Percentiles rank a stretch among this genome's conserved stretches.
phyloP scores from a whole-genome alignment of 1,140 invertebrate species.

The Thaumatotibia leucotreta region DNA sequence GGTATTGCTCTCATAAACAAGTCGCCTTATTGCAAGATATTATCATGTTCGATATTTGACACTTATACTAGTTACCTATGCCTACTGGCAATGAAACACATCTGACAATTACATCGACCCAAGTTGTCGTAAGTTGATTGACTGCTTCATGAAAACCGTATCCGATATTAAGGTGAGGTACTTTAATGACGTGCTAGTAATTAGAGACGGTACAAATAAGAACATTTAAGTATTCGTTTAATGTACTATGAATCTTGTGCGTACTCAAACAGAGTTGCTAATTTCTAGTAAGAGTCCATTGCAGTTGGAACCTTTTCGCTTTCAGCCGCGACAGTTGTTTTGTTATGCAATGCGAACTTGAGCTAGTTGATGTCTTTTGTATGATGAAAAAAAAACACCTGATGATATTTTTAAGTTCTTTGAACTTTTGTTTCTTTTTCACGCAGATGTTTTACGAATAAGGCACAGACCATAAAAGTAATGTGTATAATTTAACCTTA shows the following conservation, averaged over 20 bases:
- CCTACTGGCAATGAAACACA: background rate
- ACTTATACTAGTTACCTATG: too few relatives aligned
- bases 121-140: conserved; percentile 3
- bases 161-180: background rate
- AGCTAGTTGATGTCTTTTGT: background rate
- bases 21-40: background rate
- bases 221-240: too few relatives aligned
- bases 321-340: background rate
- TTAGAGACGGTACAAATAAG: background rate
- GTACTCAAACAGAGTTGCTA: background rate
- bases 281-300: background rate
- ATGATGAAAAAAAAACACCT: background rate
- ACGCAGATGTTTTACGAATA: background rate
- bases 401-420: background rate
- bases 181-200: background rate
- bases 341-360: background rate
- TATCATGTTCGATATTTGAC: conserved; percentile 1
- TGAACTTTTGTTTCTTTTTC: background rate
- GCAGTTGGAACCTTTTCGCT: background rate
- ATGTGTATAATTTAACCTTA: background rate
- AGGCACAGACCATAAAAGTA: background rate
- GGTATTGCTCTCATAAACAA: background rate
- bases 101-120: background rate
- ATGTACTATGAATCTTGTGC: background rate
- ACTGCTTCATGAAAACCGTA: background rate